These are phyloP conservation scores for Arctocebus calabarensis DNA, from an alignment of 2,797 vertebrate species.

Conservation along the genomic window DNA sequence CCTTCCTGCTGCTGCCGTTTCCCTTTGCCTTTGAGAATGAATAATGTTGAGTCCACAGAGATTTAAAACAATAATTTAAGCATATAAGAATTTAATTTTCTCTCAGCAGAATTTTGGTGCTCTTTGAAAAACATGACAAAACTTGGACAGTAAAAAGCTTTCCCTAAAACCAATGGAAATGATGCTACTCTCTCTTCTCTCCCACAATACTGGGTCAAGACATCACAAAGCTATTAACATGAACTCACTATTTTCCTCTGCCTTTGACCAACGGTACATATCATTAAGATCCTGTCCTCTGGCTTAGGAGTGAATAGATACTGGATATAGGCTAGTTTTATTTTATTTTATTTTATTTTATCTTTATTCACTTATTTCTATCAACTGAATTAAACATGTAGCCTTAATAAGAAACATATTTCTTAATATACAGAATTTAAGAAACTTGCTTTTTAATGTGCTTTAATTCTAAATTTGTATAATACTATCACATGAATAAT, in stretches of 20 bases:
- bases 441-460: background rate
- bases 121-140: background rate
- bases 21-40: background rate
- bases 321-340: background rate
- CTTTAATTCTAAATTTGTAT: background rate
- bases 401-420: background rate
- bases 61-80: slow-evolving; percentile 4
- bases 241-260: background rate
- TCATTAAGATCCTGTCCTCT: background rate
- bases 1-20: background rate
- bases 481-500: background rate
- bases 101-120: background rate
- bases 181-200: background rate
- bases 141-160: background rate
- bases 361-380: background rate
- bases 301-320: background rate
- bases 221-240: background rate
- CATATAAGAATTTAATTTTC: background rate
- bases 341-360: background rate
- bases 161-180: background rate
- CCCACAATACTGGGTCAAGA: background rate
- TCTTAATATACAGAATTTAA: background rate
- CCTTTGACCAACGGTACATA: background rate
- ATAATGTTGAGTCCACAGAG: background rate
- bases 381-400: background rate